Evolutionary conservation across 2,888 invertebrate species (phyloP).

Genomic region (Sesia apiformis): DNA sequence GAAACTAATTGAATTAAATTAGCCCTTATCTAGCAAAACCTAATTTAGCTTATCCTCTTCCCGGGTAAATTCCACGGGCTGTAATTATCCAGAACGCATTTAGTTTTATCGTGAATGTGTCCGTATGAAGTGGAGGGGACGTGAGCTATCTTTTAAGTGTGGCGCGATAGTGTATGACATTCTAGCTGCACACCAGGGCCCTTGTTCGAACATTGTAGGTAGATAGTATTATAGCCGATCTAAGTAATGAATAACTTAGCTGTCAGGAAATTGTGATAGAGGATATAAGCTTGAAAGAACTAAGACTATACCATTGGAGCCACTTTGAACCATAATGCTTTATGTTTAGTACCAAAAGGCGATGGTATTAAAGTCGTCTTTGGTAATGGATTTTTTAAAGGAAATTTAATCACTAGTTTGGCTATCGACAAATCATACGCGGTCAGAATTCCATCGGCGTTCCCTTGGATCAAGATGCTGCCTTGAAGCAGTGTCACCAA

Average conservation of each 20-base stretch:
- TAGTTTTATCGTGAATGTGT: slow-evolving; percentile 16
- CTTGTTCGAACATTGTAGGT: slow-evolving; percentile 20
- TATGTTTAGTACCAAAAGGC: too few relatives aligned
- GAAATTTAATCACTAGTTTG: neutral
- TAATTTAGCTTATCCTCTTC: slow-evolving; percentile 5
- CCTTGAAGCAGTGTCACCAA: slow-evolving; percentile 29
- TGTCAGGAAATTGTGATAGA: too few relatives aligned
- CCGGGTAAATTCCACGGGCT: slow-evolving; percentile 23
- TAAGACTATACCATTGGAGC: too few relatives aligned
- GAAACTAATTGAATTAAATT: slow-evolving; percentile 17
- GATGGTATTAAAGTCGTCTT: too few relatives aligned
- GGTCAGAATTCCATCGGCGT: slow-evolving; percentile 16
- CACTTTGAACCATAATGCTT: too few relatives aligned
- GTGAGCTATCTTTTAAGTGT: slow-evolving; percentile 27
- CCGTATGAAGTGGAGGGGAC: slow-evolving; percentile 11
- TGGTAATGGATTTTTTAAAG: neutral
- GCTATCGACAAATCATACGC: slow-evolving; percentile 11
- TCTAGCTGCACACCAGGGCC: slow-evolving; percentile 30
- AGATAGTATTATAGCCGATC: neutral
- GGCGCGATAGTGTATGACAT: slow-evolving; percentile 32
- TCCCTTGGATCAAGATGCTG: slow-evolving; percentile 15
- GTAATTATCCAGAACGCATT: slow-evolving; percentile 14
- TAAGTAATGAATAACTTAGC: neutral
- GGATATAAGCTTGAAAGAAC: too few relatives aligned
- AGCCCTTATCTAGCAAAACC: slow-evolving; percentile 12